Evolutionary conservation across 2,113 vertebrate species (phyloP).

Genomic region (Aldabrachelys gigantea): DNA sequence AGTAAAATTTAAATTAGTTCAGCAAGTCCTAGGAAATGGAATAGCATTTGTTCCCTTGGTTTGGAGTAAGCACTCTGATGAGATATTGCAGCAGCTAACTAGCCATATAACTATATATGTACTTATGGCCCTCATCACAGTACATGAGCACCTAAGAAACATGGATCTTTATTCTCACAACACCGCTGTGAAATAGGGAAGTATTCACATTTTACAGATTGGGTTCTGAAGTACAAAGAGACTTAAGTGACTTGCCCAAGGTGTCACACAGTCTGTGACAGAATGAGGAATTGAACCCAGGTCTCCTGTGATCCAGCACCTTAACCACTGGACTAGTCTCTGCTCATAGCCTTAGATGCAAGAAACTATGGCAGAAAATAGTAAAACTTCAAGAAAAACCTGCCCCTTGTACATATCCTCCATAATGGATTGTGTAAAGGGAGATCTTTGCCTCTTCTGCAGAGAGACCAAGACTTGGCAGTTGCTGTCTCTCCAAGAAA

Average conservation of each 20-base stretch:
- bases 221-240: background rate
- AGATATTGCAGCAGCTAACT: background rate
- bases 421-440: background rate
- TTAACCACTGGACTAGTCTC: background rate
- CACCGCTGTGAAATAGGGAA: too few relatives aligned
- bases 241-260: too few relatives aligned
- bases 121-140: background rate
- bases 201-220: background rate
- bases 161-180: too few relatives aligned
- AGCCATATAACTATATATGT: background rate
- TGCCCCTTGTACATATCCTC: background rate
- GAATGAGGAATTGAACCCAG: too few relatives aligned
- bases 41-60: background rate
- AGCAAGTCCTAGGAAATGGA: background rate
- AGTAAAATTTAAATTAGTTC: background rate
- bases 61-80: background rate
- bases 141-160: background rate
- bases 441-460: background rate
- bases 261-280: too few relatives aligned
- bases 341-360: background rate
- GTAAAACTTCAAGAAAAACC: background rate
- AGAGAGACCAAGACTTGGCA: background rate
- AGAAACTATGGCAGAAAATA: background rate
- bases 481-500: background rate
- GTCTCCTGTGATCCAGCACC: too few relatives aligned